Evolutionary conservation across 2,113 vertebrate genomes (phyloP).

Genomic region (Pluvialis apricaria): DNA sequence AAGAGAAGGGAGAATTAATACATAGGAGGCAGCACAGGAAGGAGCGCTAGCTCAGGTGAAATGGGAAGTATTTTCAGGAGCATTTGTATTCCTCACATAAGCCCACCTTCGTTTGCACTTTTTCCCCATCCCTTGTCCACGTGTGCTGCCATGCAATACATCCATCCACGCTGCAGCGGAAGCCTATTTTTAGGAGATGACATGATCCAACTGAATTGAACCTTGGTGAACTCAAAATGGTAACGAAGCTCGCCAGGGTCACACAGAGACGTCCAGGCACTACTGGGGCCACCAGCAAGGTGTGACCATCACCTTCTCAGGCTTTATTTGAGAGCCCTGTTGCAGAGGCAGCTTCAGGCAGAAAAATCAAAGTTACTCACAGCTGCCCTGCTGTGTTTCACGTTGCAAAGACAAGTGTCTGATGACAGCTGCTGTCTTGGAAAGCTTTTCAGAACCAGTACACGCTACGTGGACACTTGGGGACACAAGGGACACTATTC

Average conservation of each 20-base stretch:
- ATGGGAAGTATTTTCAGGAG: neutral
- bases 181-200: neutral
- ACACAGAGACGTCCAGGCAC: neutral
- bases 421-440: neutral
- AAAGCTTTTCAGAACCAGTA: neutral
- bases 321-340: neutral
- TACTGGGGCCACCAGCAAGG: neutral
- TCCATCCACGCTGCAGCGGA: neutral
- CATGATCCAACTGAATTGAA: neutral
- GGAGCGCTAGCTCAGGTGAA: neutral
- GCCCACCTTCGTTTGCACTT: neutral
- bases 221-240: neutral
- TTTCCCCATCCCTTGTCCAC: neutral
- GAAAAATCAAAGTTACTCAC: neutral
- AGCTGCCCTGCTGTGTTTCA: neutral
- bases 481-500: neutral
- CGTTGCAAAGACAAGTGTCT: neutral
- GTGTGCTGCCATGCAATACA: neutral
- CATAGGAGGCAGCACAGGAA: neutral
- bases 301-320: neutral
- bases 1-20: neutral
- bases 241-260: neutral
- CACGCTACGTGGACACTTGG: rapidly evolving
- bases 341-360: neutral
- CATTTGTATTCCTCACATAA: neutral